Evolutionary conservation across 2,113 vertebrate genomes (phyloP).

Genomic region (Mola mola): DNA sequence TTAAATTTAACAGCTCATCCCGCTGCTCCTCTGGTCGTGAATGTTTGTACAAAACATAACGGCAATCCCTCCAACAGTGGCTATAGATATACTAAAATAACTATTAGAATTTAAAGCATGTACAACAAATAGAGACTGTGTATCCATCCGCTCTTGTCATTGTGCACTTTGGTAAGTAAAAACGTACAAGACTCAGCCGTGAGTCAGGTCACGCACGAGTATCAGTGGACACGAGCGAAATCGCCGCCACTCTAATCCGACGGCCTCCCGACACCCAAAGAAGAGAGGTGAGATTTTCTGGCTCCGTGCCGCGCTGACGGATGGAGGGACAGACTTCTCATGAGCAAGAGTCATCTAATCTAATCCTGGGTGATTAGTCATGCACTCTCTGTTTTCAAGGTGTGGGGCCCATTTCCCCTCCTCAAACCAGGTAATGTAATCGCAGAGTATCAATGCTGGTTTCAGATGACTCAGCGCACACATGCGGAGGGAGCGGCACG

Average conservation of each 20-base stretch:
- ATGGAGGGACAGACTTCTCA: conserved; percentile 59
- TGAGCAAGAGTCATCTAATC: conserved; percentile 61
- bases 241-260: too few relatives aligned
- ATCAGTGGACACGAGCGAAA: too few relatives aligned
- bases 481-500: neutral
- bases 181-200: too few relatives aligned
- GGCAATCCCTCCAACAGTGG: too few relatives aligned
- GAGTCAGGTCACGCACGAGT: too few relatives aligned
- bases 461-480: conserved; percentile 51
- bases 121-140: too few relatives aligned
- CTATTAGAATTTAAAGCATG: too few relatives aligned
- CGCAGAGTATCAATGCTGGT: conserved; percentile 57
- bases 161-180: too few relatives aligned
- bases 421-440: conserved; percentile 52
- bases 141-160: too few relatives aligned
- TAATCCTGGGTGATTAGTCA: conserved; percentile 77
- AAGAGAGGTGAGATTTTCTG: conserved; percentile 33
- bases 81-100: too few relatives aligned
- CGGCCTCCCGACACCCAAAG: conserved; percentile 9
- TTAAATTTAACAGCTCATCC: too few relatives aligned
- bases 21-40: neutral
- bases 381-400: conserved; percentile 74
- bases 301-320: conserved; percentile 38
- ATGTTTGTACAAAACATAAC: neutral
- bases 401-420: conserved; percentile 55